phyloP scores from a whole-genome alignment of 2,113 vertebrate species.

The Trematocara marginatum region DNA sequence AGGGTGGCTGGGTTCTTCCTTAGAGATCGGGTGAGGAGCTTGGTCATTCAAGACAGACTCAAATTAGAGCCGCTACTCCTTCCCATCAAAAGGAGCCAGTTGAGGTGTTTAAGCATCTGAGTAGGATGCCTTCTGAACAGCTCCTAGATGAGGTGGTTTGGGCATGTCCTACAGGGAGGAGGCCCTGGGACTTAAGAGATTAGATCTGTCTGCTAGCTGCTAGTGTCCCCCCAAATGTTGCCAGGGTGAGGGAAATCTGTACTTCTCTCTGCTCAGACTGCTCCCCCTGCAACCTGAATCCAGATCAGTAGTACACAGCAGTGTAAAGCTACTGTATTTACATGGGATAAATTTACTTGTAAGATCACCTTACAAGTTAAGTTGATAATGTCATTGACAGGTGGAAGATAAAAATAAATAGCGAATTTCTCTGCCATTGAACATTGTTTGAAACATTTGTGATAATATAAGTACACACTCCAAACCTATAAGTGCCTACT shows the following conservation, averaged over 20 bases:
- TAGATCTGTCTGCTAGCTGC: background rate
- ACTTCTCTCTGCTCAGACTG: background rate
- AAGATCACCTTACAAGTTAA: background rate
- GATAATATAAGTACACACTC: background rate
- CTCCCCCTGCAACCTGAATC: background rate
- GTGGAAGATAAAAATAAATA: background rate
- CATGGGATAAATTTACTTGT: background rate
- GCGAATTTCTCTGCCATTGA: background rate
- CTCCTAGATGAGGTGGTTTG: background rate
- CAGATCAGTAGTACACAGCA: background rate
- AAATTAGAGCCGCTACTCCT: background rate
- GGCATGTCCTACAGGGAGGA: fast-evolving
- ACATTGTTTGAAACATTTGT: background rate
- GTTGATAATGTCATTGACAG: background rate
- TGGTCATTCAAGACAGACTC: background rate
- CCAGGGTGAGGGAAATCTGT: background rate
- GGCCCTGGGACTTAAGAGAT: background rate
- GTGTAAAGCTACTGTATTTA: background rate
- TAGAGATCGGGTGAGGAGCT: background rate
- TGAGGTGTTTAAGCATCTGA: background rate
- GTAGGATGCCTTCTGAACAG: background rate
- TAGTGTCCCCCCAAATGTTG: background rate
- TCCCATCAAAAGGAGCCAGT: background rate
- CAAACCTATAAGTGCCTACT: background rate
- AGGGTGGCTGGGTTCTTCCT: fast-evolving